Evolutionary conservation across 2,113 vertebrate genomes (phyloP), one percentile per base, ranked within the genome.

Genomic region (Pelodiscus sinensis): DNA sequence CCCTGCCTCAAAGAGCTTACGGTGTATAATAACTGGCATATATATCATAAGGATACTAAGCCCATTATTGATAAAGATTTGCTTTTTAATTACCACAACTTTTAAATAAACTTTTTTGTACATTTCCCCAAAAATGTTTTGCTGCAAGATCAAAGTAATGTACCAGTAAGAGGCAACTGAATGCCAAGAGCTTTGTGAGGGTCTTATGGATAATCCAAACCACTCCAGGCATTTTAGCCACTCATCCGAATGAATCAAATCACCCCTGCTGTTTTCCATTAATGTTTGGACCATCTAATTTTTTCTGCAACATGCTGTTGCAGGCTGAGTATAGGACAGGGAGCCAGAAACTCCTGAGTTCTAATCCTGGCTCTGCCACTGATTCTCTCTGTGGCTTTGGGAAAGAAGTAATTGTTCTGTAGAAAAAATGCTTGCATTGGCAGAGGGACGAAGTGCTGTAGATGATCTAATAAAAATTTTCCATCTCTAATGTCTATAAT

Each of bases 401-500:
- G 88, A 94, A 97, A 93, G 82, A 58, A 96, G 71, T 90, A 86
- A 81, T 95, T 97, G 95, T 97, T 97, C 96, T 92, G 96, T 96
- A 96, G 95, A 96, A 96, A 44, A 97, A 97, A 96, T 96, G 96
- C 96, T 97, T 97, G 94, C 95, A 91, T 96, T 97, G 97, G 97
- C 96, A 97, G 92, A 86, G 91, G 75, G 94, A 93, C 71, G 84
- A 95, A 94, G 94, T 96, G 96, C 93, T 94, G 95, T 96, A 95
- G 94, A 96, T 96, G 95, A 97, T 94, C 96, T 97, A 95, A 96
- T 93, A 95, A 93, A 95, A 85, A 90, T 95, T 97, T 97, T 54
- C 52, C 52, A 54, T 54, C 52, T 97, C 96, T 96, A 90, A 90
- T 94, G 95, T 96, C 92, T 95, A 5, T 24, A 89, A 94, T 94